Evolutionary conservation across 2,888 invertebrate species (phyloP), one percentile per base, ranked within the genome.

Genomic region (Tholera decimalis): DNA sequence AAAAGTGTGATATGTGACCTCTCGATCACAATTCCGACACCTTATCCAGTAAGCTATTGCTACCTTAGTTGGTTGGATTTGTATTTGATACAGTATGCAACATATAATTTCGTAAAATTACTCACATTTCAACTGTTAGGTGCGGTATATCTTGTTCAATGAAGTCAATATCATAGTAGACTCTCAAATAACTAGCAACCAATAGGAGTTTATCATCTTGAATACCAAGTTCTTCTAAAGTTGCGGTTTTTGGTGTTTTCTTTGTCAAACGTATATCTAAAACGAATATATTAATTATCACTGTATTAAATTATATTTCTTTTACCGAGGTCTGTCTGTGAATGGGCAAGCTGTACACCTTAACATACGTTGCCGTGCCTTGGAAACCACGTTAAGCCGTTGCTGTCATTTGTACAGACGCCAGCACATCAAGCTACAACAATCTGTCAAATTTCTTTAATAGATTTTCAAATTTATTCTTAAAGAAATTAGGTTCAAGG

Each of bases 181-280:
- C 58, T 46, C 64, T 64, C 9, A 83, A 43, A 35, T 66, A 66
- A 39, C 47, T 64, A 7, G 53, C 54, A 30, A 83, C 61, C 0
- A 41, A 15, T 9, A 51, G 26, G 11, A 73, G 22, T 30, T 68
- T 74, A 7, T 77, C 73, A 7, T 61, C 54, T 46, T 28, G 26
- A 30, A 83, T 30, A 7, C 79, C 80, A 9, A 83, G 62, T 22
- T 80, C 77, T 54, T 62, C 50, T 22, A 83, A 51, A 47, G 77
- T 80, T 0, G 49, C 37, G 0, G 53, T 49, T 22, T 55, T 64
- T 11, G 64, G 28, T 2, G 44, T 47, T 20, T 56, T 46, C 30
- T 66, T 58, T 9, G 65, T 53, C 41, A 82, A 68, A 22, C 7
- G n/a, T 37, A 82, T 35, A n/a, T 51, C 83, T 83, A 58, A 3